A percentile compares a stretch with the other conserved stretches of the same genome.
Conservation (phyloP, 2,113 vertebrate species). For the Bufo gargarizans region DNA sequence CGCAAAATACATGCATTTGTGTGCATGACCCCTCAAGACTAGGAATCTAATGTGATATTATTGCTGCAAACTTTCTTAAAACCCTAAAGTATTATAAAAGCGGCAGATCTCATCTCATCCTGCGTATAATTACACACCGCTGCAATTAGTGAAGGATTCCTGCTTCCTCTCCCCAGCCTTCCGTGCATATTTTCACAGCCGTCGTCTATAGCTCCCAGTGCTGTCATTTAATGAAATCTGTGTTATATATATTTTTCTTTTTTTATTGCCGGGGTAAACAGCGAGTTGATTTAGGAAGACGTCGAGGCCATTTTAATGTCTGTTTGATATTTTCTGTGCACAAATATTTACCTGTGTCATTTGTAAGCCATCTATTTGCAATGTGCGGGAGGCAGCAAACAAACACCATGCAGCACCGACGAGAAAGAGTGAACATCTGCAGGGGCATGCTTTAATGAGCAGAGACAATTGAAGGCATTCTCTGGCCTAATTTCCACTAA, state of each 20-base stretch:
- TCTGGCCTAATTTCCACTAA: conserved; percentile 77
- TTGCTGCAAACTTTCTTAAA: background rate
- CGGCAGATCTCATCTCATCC: background rate
- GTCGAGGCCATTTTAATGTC: conserved; percentile 45
- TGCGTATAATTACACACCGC: conserved; percentile 6
- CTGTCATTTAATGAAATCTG: conserved; percentile 46
- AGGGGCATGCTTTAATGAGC: conserved; percentile 77
- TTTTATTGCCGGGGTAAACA: conserved; percentile 32
- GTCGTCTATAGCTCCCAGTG: conserved; percentile 17
- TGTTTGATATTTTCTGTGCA: conserved; percentile 44
- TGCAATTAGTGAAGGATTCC: conserved; percentile 14
- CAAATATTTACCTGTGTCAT: conserved; percentile 57
- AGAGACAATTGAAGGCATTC: conserved; percentile 76
- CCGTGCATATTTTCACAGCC: conserved; percentile 20
- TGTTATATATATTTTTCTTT: background rate
- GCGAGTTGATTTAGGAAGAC: conserved; percentile 32
- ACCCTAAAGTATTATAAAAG: background rate
- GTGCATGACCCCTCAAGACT: background rate
- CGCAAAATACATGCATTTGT: background rate
- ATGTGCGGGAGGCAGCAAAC: conserved; percentile 1
- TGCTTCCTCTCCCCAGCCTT: conserved; percentile 5
- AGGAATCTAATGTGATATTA: background rate
- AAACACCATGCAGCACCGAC: conserved; percentile 19
- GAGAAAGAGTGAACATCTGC: conserved; percentile 74
- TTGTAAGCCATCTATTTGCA: conserved; percentile 14